Percentiles rank a stretch among this genome's conserved stretches.
phyloP scores from a whole-genome alignment of 2,113 vertebrate species.

The Nycticryphes semicollaris region DNA sequence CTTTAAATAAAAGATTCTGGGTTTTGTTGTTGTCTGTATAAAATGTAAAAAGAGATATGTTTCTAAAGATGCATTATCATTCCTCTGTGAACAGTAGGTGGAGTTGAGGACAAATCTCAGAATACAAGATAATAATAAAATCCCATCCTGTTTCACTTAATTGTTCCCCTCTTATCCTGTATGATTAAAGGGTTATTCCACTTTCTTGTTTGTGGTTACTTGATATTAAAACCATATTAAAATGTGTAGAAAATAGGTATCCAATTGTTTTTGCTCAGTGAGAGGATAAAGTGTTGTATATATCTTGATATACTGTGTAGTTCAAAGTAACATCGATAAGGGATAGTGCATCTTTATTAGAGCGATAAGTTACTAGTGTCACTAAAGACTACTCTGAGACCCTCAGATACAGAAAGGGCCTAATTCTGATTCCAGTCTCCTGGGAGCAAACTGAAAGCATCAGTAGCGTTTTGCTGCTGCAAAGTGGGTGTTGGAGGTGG shows the following conservation, averaged over 20 bases:
- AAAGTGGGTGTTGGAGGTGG: background rate
- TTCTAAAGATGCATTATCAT: slow-evolving; percentile 73
- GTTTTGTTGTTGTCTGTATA: slow-evolving; percentile 70
- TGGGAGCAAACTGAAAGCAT: background rate
- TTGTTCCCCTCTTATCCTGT: slow-evolving; percentile 65
- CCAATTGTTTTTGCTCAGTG: slow-evolving; percentile 72
- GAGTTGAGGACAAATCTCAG: slow-evolving; percentile 54
- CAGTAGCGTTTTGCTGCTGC: background rate
- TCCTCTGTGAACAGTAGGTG: slow-evolving; percentile 72
- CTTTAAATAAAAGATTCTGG: slow-evolving; percentile 62
- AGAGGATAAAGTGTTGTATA: slow-evolving; percentile 73
- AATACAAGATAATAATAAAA: slow-evolving; percentile 62
- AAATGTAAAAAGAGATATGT: slow-evolving; percentile 73
- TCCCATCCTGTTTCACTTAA: slow-evolving; percentile 61
- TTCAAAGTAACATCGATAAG: slow-evolving; percentile 67
- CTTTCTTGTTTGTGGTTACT: slow-evolving; percentile 78
- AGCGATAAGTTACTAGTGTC: slow-evolving; percentile 60
- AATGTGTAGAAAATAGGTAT: slow-evolving; percentile 77
- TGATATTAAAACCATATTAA: slow-evolving; percentile 71
- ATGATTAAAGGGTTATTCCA: slow-evolving; percentile 77
- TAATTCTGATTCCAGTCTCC: background rate
- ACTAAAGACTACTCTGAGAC: slow-evolving; percentile 60
- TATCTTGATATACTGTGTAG: slow-evolving; percentile 75
- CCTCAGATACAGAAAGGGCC: slow-evolving; percentile 33
- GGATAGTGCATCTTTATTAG: slow-evolving; percentile 74